Percentiles rank a stretch among this genome's conserved stretches.
Conservation (phyloP, 2,797 vertebrate genomes). For the Emys orbicularis region DNA sequence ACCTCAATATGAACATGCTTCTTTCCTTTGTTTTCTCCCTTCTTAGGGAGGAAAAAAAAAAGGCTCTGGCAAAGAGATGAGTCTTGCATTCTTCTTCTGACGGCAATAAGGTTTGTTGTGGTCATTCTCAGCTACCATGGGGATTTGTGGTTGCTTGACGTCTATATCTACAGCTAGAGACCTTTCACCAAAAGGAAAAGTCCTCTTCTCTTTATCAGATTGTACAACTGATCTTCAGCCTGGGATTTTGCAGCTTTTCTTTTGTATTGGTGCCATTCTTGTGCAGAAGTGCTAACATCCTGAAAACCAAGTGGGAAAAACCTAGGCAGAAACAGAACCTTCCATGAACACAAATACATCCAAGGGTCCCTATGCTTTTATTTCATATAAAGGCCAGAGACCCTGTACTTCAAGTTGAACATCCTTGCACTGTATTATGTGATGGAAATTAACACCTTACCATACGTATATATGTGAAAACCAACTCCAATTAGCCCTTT, state of each 20-base stretch:
- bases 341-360: accelerated
- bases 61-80: background rate
- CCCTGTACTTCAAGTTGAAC: background rate
- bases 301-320: background rate
- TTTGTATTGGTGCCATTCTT: accelerated
- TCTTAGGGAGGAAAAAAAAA: background rate
- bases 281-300: background rate
- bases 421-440: slow-evolving; percentile 71
- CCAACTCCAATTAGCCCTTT: slow-evolving; percentile 72
- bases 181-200: background rate
- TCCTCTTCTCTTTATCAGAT: background rate
- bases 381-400: slow-evolving; percentile 37
- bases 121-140: background rate
- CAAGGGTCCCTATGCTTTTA: background rate
- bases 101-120: slow-evolving; percentile 13
- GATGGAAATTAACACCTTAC: slow-evolving; percentile 83
- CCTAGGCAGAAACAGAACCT: accelerated
- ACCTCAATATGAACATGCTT: accelerated
- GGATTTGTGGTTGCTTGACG: slow-evolving; percentile 26
- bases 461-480: slow-evolving; percentile 47
- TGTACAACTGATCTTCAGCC: background rate
- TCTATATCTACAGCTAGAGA: background rate
- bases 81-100: background rate
- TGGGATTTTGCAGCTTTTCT: background rate
- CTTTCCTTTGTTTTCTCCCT: background rate